Evolutionary conservation across 2,113 vertebrate species (phyloP), one percentile per base, ranked within the genome.

Genomic region (Lucifuga dentata): DNA sequence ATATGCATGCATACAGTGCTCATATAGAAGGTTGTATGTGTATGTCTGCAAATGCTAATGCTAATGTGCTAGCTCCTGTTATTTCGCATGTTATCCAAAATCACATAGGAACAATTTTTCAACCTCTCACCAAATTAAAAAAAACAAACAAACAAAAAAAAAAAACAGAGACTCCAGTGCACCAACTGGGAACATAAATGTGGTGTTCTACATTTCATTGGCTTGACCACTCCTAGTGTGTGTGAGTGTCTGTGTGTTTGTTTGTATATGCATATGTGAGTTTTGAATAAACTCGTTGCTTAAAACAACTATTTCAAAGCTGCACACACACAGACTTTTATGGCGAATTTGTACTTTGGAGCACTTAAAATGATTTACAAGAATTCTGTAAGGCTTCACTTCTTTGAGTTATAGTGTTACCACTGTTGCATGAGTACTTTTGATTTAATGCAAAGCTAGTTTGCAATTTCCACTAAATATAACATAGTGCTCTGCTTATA

Each of bases 141-240:
- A n/a, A 73, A 56, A 68, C 23, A 20, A 49, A 85, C n/a, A n/a
- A 70, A 12, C 56, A 75, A 82, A 77, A 67, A 58, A 33, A 61
- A 63, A 32, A 35, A 59, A 51, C 63, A 65, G 45, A 9, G 45
- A 51, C 63, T 55, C 24, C 57, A 8, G 8, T 50, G 0, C 38
- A 2, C 16, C 48, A 46, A 73, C 36, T 19, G 36, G 71, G 58
- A 74, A 69, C 71, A 59, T 41, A 24, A 29, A 83, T 45, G 58
- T 60, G 48, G 23, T 29, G 39, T 60, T 63, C 21, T n/a, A 49
- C 55, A 51, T 67, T 39, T 33, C 49, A 12, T 38, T 21, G 15
- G 12, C 32, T 11, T 26, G 56, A 49, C 5, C 24, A 36, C 35
- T 38, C 5, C 61, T 35, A 12, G 16, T 40, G 21, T 71, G 10